Evolutionary conservation across 2,113 vertebrate species (phyloP), one percentile per base, ranked within the genome.

Genomic region (Oncorhynchus masou): DNA sequence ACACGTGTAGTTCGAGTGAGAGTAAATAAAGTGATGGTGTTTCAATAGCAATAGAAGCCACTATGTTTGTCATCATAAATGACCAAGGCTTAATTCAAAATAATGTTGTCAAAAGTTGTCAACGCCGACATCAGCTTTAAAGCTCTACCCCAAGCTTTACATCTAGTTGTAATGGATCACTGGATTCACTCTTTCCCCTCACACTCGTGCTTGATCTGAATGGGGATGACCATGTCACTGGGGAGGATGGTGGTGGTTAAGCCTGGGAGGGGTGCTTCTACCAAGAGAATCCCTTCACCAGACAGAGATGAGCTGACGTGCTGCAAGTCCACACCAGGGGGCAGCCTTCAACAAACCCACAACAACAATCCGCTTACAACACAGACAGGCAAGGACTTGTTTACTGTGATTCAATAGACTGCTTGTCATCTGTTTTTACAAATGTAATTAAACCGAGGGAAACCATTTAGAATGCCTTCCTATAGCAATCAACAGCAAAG

Each of bases 261-360:
- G 11, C 77, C 79, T 0, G 86, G 84, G 19, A 89, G 78, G 0
- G 90, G 90, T 11, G 91, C 89, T 49, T 92, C 90, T 4, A 94
- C 71, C 0, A 83, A 90, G 73, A 94, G 79, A 25, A 93, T 69
- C 15, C 93, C 92, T 7, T 90, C 88, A 1, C 74, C 49, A 19
- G 91, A 92, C 76, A 94, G 60, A 0, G 87, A 91, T 1, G 91
- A 91, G 29, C 80, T 87, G 86, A 93, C 89, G 73, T 89, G 85
- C 64, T 86, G 85, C 34, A 85, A 20, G 74, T 93, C 89, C 57
- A 90, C 86, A 2, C 88, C 91, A 22, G 81, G 71, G 5, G 92
- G 92, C 12, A 94, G 81, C 80, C 93, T 94, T 74, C 6, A 79
- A 57, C 8, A 71, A 20, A 71, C 11, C 3, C 70, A 49, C 5